Conservation (phyloP, 1,140 invertebrate species). For the Colletes gigas region DNA sequence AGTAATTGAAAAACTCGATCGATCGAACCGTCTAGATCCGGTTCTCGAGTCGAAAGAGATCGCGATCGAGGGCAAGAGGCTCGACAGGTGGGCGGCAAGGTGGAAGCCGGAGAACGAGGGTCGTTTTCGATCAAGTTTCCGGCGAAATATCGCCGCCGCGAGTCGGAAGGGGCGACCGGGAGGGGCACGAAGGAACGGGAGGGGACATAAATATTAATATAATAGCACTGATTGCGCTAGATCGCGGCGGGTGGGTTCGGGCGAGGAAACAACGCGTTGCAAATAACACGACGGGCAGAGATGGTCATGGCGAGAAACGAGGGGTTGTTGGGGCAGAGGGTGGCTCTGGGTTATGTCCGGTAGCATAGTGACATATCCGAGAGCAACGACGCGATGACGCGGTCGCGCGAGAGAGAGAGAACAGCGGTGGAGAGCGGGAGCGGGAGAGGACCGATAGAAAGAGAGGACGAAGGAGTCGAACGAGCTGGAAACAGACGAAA, state of each 20-base stretch:
- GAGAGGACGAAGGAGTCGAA: slow-evolving; percentile 40
- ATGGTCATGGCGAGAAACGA: slow-evolving; percentile 25
- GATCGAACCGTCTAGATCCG: no score
- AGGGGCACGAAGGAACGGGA: not conserved
- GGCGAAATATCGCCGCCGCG: slow-evolving; percentile 34
- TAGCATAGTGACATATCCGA: slow-evolving; percentile 67
- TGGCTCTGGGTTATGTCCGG: slow-evolving; percentile 53
- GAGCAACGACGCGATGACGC: slow-evolving; percentile 65
- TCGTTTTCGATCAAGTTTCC: slow-evolving; percentile 58
- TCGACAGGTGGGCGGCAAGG: slow-evolving; percentile 39
- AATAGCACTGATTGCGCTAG: slow-evolving; percentile 73
- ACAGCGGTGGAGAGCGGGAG: slow-evolving; percentile 50
- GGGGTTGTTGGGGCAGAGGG: slow-evolving; percentile 3
- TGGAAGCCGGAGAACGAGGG: slow-evolving; percentile 31
- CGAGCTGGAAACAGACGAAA: slow-evolving; percentile 52
- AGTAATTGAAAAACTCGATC: no score
- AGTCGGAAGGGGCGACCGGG: slow-evolving; percentile 2
- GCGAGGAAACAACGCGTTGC: slow-evolving; percentile 45
- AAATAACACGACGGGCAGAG: slow-evolving; percentile 46
- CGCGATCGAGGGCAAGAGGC: not conserved
- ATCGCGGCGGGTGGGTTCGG: slow-evolving; percentile 49
- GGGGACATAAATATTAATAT: slow-evolving; percentile 73
- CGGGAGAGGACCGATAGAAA: slow-evolving; percentile 19
- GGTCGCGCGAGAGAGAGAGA: slow-evolving; percentile 5
- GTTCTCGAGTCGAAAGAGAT: no score